phyloP scores from a whole-genome alignment of 2,113 vertebrate species.

The Callaeas wilsoni region DNA sequence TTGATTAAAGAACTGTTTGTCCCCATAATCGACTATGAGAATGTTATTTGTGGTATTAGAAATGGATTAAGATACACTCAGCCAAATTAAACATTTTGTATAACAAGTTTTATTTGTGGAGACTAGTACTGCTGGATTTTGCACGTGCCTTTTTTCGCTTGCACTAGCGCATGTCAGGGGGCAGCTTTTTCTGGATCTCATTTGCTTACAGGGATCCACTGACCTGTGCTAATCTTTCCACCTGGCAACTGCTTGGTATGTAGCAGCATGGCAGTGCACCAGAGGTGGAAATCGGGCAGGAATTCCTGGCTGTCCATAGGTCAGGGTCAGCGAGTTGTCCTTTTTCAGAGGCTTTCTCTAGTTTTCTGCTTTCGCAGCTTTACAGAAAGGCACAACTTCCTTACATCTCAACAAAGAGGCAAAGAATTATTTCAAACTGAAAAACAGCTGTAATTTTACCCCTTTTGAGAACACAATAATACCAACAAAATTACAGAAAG shows the following conservation, averaged over 20 bases:
- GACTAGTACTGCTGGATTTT: background rate
- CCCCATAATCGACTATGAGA: background rate
- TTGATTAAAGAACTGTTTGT: slow-evolving; percentile 49
- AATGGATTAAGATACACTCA: slow-evolving; percentile 25
- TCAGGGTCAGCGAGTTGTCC: fast-evolving
- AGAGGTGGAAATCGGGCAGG: background rate
- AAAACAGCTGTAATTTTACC: background rate
- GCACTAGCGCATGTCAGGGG: background rate
- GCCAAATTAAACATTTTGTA: background rate
- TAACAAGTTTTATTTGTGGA: background rate
- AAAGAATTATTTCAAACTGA: background rate
- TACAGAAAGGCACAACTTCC: background rate
- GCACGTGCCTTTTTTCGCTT: fast-evolving
- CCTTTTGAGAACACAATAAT: background rate
- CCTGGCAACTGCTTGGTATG: background rate
- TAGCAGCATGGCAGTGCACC: background rate
- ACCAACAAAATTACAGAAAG: background rate
- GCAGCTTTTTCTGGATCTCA: background rate
- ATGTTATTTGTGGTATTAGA: slow-evolving; percentile 40
- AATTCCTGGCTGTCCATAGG: background rate
- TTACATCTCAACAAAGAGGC: background rate
- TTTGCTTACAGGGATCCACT: background rate
- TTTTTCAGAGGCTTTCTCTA: background rate
- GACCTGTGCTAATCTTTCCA: background rate
- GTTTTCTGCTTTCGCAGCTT: background rate